Base-by-base conservation (phyloP, 2,888 invertebrate species). In the Nephrotoma appendiculata region DNA sequence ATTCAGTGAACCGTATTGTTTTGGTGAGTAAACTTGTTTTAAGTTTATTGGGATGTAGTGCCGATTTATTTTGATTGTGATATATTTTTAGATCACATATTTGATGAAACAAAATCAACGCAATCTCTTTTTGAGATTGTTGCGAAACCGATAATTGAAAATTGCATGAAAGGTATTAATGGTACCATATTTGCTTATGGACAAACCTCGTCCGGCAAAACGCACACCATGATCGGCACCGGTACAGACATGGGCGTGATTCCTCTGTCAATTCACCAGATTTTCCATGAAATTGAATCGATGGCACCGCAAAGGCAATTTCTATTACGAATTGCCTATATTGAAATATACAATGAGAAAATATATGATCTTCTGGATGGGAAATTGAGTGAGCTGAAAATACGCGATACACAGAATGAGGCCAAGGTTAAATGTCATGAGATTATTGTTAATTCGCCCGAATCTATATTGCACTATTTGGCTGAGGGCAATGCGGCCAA, bases 131-230 rank as follows among this genome's bases (percentile, higher is more conserved):
- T 95, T 90, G 90, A 95, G 88, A 93, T 92, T 87, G 92, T 96
- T 88, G 95, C 95, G 0, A 93, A 94, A 89, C 95, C 95, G 0
- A 95, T 96, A 88, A 94, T 96, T 2, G 93, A 95, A 88, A 93
- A 95, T 0, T 94, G 95, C 0, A 92, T 95, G 12, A 93, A 94
- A 88, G 97, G 97, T 2, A 94, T 96, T 89, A 96, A 97, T 90
- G 97, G 96, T 1, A 98, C 98, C 0, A 95, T 98, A 88, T 97
- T 98, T 92, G 97, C 97, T 0, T 98, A 98, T 90, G 98, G 98
- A 6, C 98, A 98, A 91, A 98, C 97, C 5, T 96, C 97, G 0
- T 97, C 97, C 0, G 98, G 97, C 0, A 97, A 97, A 91, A 97
- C 97, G 0, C 95, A 95, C 89, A 97, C 96, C 0, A 96, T 97